Percentiles rank a stretch among this genome's conserved stretches.
Conservation (phyloP, 1,140 invertebrate genomes). For the Aphaenogaster floridana region DNA sequence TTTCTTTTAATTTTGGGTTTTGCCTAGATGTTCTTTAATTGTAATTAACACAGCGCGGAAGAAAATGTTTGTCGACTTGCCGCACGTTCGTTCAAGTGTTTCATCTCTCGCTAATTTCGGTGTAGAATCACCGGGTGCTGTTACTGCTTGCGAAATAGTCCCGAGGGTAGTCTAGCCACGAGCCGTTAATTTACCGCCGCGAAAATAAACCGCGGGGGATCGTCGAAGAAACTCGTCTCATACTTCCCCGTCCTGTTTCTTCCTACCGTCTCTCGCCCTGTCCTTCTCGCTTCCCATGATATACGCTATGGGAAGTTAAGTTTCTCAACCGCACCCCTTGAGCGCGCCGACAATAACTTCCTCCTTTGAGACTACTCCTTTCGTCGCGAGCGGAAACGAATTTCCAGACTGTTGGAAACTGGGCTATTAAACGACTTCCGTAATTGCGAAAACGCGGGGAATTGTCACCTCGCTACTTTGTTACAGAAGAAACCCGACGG, state of each 20-base stretch:
- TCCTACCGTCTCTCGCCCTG: not conserved
- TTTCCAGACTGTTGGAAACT: constrained; percentile 65
- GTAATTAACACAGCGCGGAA: constrained; percentile 15
- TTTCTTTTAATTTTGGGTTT: not conserved
- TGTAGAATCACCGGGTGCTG: constrained; percentile 57
- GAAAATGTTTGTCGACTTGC: constrained; percentile 18
- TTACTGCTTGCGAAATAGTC: constrained; percentile 69
- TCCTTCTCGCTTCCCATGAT: constrained; percentile 64
- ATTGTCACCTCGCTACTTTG: constrained; percentile 60
- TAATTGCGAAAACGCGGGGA: constrained; percentile 63
- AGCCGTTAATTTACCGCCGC: constrained; percentile 78
- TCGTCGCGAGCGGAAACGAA: constrained; percentile 63
- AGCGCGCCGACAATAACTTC: constrained; percentile 59
- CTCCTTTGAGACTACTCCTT: constrained; percentile 62
- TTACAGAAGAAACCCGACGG: constrained; percentile 38
- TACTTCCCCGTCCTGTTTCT: constrained; percentile 52
- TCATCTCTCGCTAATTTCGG: constrained; percentile 70
- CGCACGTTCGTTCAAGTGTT: constrained; percentile 46
- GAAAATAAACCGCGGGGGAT: constrained; percentile 76
- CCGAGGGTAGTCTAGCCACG: constrained; percentile 58
- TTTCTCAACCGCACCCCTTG: constrained; percentile 59
- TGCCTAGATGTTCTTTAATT: not conserved
- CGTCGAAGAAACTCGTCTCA: constrained; percentile 69
- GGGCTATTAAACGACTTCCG: constrained; percentile 67
- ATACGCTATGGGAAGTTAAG: constrained; percentile 67